These are phyloP conservation scores for Nemapogon koenigi DNA, from an alignment of 2,888 invertebrate species.

Conservation along the genomic window DNA sequence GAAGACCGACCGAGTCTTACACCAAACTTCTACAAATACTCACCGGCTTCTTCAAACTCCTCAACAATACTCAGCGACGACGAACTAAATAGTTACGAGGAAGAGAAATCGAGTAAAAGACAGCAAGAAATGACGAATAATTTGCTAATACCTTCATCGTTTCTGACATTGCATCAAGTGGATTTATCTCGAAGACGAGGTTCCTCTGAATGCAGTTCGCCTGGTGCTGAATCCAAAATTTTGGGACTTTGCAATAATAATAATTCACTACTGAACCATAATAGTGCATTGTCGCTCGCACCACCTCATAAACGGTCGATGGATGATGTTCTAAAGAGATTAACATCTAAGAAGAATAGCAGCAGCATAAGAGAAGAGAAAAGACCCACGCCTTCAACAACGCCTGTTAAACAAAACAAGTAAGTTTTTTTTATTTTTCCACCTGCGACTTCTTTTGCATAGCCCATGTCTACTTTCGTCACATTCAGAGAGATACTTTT, in stretches of 20 bases:
- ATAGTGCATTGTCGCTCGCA: slow-evolving; percentile 53
- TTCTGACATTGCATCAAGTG: slow-evolving; percentile 63
- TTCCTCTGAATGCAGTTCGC: slow-evolving; percentile 78
- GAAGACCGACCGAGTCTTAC: slow-evolving; percentile 31
- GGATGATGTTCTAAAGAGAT: slow-evolving; percentile 89
- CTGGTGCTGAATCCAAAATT: slow-evolving; percentile 71
- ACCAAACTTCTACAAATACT: slow-evolving; percentile 51
- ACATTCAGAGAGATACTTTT: too few relatives aligned
- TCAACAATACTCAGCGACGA: slow-evolving; percentile 64
- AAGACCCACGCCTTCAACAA: slow-evolving; percentile 73
- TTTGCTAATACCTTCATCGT: slow-evolving; percentile 59
- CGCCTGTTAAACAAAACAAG: slow-evolving; percentile 66
- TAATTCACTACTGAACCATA: slow-evolving; percentile 69
- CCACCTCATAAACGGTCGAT: slow-evolving; percentile 78
- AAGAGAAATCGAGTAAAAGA: slow-evolving; percentile 67
- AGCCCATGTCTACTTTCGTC: too few relatives aligned
- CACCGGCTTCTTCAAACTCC: slow-evolving; percentile 52
- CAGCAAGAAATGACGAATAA: slow-evolving; percentile 69
- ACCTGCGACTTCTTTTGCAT: too few relatives aligned
- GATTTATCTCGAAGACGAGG: slow-evolving; percentile 54
- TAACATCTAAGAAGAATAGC: slow-evolving; percentile 85
- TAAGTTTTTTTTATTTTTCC: slow-evolving; percentile 32
- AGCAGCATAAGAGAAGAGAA: slow-evolving; percentile 76
- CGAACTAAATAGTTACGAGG: slow-evolving; percentile 63
- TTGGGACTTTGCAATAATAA: slow-evolving; percentile 71